Percentiles rank a stretch among this genome's conserved stretches.
These are phyloP conservation scores for Meriones unguiculatus DNA, from an alignment of 2,113 vertebrate genomes.

Conservation along the genomic window DNA sequence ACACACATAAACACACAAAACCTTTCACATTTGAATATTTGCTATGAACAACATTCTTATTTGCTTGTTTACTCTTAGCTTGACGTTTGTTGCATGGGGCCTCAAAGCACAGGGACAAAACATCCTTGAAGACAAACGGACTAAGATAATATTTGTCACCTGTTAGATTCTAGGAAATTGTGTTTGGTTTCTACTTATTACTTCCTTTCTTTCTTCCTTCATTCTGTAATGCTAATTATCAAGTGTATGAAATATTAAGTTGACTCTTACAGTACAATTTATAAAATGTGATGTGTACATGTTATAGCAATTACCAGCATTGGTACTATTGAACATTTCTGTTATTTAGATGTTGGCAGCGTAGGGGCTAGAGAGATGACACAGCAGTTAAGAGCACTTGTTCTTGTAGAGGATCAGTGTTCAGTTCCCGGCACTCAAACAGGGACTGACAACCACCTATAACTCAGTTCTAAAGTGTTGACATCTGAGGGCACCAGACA, in stretches of 20 bases:
- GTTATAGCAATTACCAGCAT: not conserved
- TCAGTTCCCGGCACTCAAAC: not conserved
- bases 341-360: not conserved
- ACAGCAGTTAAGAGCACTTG: not conserved
- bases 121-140: not conserved
- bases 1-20: not conserved
- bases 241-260: not conserved
- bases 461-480: not conserved
- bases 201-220: not conserved
- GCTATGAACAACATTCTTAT: not conserved
- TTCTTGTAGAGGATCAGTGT: not conserved
- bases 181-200: not conserved
- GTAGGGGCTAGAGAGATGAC: not conserved
- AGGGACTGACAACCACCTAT: not conserved
- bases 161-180: constrained; percentile 18
- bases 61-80: not conserved
- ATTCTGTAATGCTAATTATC: not conserved
- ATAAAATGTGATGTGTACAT: not conserved
- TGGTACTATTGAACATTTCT: not conserved
- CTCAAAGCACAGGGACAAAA: not conserved
- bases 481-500: not conserved
- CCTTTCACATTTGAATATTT: not conserved
- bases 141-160: not conserved
- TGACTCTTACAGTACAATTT: not conserved
- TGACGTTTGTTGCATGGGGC: not conserved